Conservation (phyloP, 2,888 invertebrate genomes). For the Ichneumoninae sp. region DNA sequence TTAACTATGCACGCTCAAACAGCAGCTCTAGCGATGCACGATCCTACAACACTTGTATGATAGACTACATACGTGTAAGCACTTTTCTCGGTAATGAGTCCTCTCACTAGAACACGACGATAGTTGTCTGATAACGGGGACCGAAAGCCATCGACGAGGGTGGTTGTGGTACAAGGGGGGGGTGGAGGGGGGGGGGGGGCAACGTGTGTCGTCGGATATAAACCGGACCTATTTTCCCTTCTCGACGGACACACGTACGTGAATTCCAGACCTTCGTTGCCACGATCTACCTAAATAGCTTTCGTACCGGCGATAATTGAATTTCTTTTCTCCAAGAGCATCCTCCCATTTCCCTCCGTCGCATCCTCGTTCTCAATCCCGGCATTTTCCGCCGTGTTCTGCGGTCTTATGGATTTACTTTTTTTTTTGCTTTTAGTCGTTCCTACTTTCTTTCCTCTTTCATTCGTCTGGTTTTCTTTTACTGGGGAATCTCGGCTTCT, state of each 20-base stretch:
- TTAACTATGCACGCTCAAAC: slow-evolving; percentile 38
- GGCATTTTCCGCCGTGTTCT: neutral
- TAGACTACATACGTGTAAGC: slow-evolving; percentile 17
- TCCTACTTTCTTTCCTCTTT: neutral
- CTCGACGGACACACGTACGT: neutral
- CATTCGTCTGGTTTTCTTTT: slow-evolving; percentile 37
- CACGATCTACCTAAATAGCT: slow-evolving; percentile 6
- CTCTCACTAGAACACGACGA: slow-evolving; percentile 47
- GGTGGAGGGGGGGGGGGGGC: neutral
- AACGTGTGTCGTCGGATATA: slow-evolving; percentile 35
- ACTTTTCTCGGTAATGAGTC: slow-evolving; percentile 58
- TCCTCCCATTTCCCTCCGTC: neutral
- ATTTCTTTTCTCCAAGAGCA: neutral
- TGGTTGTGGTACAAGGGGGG: neutral
- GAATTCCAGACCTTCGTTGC: slow-evolving; percentile 3
- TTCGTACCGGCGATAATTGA: neutral
- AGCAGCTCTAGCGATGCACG: slow-evolving; percentile 34
- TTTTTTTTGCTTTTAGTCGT: slow-evolving; percentile 15
- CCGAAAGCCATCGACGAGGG: slow-evolving; percentile 49
- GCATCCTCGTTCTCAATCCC: neutral
- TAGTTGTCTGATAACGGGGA: slow-evolving; percentile 59
- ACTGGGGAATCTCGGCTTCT: slow-evolving; percentile 41
- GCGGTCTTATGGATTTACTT: neutral
- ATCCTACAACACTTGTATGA: slow-evolving; percentile 11
- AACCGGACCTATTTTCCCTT: slow-evolving; percentile 23